Evolutionary conservation across 2,888 invertebrate genomes (phyloP).

Genomic region (Galeruca laticollis): DNA sequence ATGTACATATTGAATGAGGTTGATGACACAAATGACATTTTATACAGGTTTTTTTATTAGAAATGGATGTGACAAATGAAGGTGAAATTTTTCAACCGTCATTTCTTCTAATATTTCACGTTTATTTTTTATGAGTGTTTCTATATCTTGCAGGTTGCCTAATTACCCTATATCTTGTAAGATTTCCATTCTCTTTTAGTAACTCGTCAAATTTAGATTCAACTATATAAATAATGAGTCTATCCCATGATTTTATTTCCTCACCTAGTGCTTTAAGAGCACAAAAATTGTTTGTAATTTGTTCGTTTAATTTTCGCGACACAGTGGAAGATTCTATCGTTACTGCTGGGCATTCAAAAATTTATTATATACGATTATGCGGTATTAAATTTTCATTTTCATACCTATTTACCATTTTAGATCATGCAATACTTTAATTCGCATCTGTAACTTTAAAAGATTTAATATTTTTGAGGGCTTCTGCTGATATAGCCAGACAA

Average conservation of each 20-base stretch:
- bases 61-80: background rate
- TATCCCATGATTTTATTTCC: conserved; percentile 14
- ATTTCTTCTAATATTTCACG: conserved; percentile 1
- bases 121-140: conserved; percentile 22
- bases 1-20: conserved; percentile 12
- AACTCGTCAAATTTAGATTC: conserved; percentile 13
- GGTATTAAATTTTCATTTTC: conserved; percentile 17
- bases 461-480: conserved; percentile 6
- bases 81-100: background rate
- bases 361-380: conserved; percentile 6
- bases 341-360: conserved; percentile 18
- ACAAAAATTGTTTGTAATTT: conserved; percentile 17
- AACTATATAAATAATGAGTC: conserved; percentile 18
- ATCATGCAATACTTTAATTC: background rate
- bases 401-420: background rate
- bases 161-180: background rate
- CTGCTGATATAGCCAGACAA: conserved; percentile 3
- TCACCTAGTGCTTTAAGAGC: conserved; percentile 5
- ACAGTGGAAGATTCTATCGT: conserved; percentile 2
- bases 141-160: conserved; percentile 13
- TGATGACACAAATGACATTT: background rate
- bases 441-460: conserved; percentile 13
- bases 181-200: no score
- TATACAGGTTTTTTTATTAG: background rate
- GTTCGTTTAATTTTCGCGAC: conserved; percentile 14